These are phyloP conservation scores for Anser cygnoides DNA, from an alignment of 2,113 vertebrate genomes.

Conservation along the genomic window DNA sequence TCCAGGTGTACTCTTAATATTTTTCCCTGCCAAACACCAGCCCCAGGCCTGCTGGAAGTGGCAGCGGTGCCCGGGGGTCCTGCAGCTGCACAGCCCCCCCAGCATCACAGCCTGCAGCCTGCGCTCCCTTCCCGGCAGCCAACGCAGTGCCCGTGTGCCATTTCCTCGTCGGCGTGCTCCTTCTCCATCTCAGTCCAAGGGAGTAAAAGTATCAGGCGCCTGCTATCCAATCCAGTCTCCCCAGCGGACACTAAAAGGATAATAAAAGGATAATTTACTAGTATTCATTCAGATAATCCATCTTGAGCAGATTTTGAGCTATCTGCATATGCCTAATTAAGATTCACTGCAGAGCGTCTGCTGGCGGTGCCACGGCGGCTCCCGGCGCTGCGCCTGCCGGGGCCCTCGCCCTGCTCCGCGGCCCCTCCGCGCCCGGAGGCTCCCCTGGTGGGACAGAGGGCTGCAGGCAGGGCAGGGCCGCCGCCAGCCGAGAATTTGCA, in stretches of 20 bases:
- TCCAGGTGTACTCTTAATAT: background rate
- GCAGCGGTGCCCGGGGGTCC: background rate
- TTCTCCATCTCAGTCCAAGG: background rate
- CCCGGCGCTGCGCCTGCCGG: background rate
- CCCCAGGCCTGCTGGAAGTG: background rate
- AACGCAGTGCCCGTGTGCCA: background rate
- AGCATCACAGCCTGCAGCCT: background rate
- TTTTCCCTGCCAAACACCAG: background rate
- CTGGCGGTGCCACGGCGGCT: background rate
- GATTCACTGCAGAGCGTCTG: constrained; percentile 48
- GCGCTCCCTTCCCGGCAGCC: rapidly evolving
- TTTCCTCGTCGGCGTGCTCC: background rate
- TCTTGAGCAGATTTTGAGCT: constrained; percentile 56
- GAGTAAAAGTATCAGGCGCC: background rate
- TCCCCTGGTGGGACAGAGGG: background rate
- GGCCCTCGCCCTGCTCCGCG: background rate
- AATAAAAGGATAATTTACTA: constrained; percentile 61
- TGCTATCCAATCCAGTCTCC: constrained; percentile 18
- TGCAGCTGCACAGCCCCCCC: rapidly evolving
- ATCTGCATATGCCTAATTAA: constrained; percentile 54
- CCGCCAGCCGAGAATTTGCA: background rate
- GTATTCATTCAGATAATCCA: constrained; percentile 54
- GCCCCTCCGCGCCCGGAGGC: background rate
- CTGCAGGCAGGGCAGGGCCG: background rate
- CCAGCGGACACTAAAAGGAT: constrained; percentile 45